Conservation (phyloP, 2,797 vertebrate species). For the Pangasius mekongensis region DNA sequence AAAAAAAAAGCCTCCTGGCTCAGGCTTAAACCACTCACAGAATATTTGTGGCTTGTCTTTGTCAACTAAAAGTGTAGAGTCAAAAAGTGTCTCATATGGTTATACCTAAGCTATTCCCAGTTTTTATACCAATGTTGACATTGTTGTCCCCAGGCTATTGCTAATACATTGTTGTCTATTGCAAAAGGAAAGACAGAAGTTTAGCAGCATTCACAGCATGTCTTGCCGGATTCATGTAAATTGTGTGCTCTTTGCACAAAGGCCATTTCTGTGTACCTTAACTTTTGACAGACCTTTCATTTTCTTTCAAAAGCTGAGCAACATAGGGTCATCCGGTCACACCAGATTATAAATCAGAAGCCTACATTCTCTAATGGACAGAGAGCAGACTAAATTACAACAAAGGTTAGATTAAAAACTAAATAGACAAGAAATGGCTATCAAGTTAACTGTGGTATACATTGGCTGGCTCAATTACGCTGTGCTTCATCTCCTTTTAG, state of each 20-base stretch:
- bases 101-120: not conserved
- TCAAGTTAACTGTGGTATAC: not conserved
- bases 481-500: slow-evolving; percentile 1
- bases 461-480: not conserved
- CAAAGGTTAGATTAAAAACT: not conserved
- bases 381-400: not conserved
- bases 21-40: slow-evolving; percentile 26
- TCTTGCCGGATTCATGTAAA: slow-evolving; percentile 11
- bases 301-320: not conserved
- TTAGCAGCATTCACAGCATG: not conserved
- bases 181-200: slow-evolving; percentile 13
- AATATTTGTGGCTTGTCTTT: slow-evolving; percentile 26
- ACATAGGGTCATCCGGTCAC: not conserved
- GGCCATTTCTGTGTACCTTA: slow-evolving; percentile 8
- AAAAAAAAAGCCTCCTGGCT: slow-evolving; percentile 30
- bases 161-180: not conserved
- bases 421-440: not conserved
- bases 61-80: slow-evolving; percentile 19
- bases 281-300: slow-evolving; percentile 33
- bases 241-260: not conserved
- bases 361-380: not conserved
- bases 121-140: not conserved
- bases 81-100: slow-evolving; percentile 15
- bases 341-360: slow-evolving; percentile 2
- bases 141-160: not conserved